These are phyloP conservation scores for Dallia pectoralis DNA, from an alignment of 2,797 vertebrate species.

Conservation along the genomic window DNA sequence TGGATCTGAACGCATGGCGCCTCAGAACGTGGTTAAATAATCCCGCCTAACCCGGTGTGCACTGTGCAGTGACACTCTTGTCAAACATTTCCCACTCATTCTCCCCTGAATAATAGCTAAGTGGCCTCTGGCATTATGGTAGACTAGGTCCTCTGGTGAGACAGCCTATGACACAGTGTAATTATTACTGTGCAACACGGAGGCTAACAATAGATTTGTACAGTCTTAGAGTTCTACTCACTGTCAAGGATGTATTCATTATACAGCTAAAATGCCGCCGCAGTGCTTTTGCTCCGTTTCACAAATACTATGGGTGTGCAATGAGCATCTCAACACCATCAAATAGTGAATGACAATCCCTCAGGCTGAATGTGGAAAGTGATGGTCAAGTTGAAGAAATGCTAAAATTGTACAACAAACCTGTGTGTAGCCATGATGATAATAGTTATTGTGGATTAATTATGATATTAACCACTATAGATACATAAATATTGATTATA, in stretches of 20 bases:
- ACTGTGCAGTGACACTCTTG: conserved; percentile 14
- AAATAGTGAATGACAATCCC: neutral
- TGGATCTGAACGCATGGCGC: conserved; percentile 29
- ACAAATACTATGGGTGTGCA: neutral
- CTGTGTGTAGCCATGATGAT: too few relatives aligned
- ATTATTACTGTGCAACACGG: neutral
- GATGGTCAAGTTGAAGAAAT: neutral
- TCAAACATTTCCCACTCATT: conserved; percentile 15
- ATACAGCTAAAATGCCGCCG: conserved; percentile 1
- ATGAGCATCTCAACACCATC: neutral
- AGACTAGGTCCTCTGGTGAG: neutral
- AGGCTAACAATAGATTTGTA: conserved; percentile 6
- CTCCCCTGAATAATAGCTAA: conserved; percentile 13
- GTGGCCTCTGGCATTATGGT: conserved; percentile 4
- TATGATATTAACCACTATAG: too few relatives aligned
- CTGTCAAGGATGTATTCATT: neutral
- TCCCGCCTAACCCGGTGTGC: conserved; percentile 13
- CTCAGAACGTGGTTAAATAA: neutral
- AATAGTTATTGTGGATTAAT: too few relatives aligned
- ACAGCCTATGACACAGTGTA: conserved; percentile 2
- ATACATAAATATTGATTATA: too few relatives aligned
- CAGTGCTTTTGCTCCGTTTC: neutral
- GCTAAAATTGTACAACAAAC: neutral
- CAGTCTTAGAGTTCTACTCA: conserved; percentile 1
- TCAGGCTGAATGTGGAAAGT: neutral